Evolutionary conservation across 92 coral and sea anemone genomes (phyloP), one percentile per base, ranked within the genome.

Genomic region (Siderastrea siderea): DNA sequence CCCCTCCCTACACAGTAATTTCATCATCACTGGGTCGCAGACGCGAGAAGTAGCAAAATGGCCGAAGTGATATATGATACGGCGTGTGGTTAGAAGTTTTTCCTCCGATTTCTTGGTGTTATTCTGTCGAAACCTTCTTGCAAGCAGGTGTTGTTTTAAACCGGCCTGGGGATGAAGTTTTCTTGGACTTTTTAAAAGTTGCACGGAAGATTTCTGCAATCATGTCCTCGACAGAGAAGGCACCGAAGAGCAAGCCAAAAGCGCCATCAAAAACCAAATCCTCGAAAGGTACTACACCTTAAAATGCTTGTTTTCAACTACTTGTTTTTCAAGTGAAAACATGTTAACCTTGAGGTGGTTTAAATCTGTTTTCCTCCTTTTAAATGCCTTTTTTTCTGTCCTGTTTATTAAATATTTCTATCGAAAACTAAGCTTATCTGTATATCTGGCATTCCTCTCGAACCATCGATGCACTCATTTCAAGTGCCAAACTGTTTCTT

Each of bases 201-300:
- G 13, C 13, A 48, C 54, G 43, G 14, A 48, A 7, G 52, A 46
- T 63, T 60, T 84, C 68, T 64, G 62, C 72, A 59, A 73, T 58
- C 71, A 84, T 88, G 85, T 88, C 93, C 26, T 87, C 92, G 9
- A 89, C 88, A 77, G 98, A 95, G 78, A 95, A 95, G 93, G 91
- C 92, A 75, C 84, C 81, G 82, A 94, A 90, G 91, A 80, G 82
- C 61, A 98, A 88, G 82, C 85, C 82, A 72, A 96, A 96, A 79
- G 86, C 93, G 47, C 77, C 90, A 26, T 52, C 87, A 7, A 84
- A 72, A 48, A 45, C 87, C 1, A 98, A 92, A 71, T 58, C 94
- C 17, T 26, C 55, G 3, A 84, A 84, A 62, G 87, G 87, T 84
- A 63, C 5, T 72, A 4, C 26, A 1, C 16, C 17, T 47, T 13